A percentile compares a stretch with the other conserved stretches of the same genome.
phyloP scores from a whole-genome alignment of 1,140 invertebrate genomes.

The Bradynema listronoti region DNA sequence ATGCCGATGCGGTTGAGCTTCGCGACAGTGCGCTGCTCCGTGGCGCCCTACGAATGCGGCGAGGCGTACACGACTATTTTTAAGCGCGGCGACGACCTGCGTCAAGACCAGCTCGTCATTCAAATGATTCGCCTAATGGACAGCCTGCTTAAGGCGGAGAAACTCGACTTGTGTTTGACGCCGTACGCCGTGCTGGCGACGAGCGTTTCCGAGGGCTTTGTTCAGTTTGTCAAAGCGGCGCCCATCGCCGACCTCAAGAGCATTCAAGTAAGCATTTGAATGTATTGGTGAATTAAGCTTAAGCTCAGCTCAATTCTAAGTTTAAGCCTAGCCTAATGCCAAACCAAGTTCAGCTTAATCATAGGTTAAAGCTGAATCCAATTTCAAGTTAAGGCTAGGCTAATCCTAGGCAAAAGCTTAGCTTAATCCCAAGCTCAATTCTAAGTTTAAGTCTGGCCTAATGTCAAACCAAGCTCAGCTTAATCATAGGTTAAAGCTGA shows the following conservation, averaged over 20 bases:
- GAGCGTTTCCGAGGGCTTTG: slow-evolving; percentile 82
- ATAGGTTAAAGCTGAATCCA: no score
- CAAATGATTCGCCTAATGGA: slow-evolving; percentile 96
- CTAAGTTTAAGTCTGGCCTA: no score
- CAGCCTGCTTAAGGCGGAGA: slow-evolving; percentile 75
- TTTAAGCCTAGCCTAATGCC: no score
- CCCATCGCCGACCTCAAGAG: slow-evolving; percentile 41
- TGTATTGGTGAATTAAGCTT: no score
- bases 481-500: no score
- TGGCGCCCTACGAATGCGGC: slow-evolving; percentile 34
- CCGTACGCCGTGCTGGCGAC: slow-evolving; percentile 88
- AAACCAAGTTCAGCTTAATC: no score
- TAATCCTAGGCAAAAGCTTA: no score
- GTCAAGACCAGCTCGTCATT: slow-evolving; percentile 90
- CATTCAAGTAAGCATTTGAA: slow-evolving; percentile 34
- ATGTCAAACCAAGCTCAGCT: no score
- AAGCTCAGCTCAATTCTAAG: no score
- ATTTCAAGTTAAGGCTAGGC: no score
- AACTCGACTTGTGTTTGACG: slow-evolving; percentile 86
- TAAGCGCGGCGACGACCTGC: slow-evolving; percentile 91
- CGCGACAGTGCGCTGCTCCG: slow-evolving; percentile 62
- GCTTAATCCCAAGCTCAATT: no score
- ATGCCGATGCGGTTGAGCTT: slow-evolving; percentile 94
- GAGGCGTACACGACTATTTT: slow-evolving; percentile 88
- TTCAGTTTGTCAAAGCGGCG: slow-evolving; percentile 87